Evolutionary conservation across 2,797 vertebrate species (phyloP).

Genomic region (Eutrigla gurnardus): DNA sequence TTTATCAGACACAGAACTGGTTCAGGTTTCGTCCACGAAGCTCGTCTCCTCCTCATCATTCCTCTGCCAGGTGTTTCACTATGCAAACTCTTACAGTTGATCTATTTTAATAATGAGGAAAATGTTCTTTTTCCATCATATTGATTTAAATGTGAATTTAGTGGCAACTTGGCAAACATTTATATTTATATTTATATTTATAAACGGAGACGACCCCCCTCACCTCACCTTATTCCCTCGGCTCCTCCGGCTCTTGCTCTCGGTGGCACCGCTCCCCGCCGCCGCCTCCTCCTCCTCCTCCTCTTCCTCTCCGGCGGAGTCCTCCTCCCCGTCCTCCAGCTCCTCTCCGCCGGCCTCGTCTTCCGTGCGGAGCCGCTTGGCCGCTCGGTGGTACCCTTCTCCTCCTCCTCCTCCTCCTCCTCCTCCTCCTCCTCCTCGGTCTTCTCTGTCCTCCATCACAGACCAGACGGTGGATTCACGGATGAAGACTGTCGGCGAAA

Average conservation of each 20-base stretch:
- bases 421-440: conserved; percentile 18
- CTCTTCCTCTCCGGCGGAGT: conserved; percentile 34
- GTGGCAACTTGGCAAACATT: not conserved
- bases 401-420: conserved; percentile 62
- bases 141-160: not conserved
- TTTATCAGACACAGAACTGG: not conserved
- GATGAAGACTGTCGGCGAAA: not conserved
- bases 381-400: conserved; percentile 38
- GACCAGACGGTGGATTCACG: not conserved
- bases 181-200: not conserved
- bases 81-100: not conserved
- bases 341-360: conserved; percentile 29
- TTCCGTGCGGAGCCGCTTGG: conserved; percentile 55
- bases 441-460: conserved; percentile 69
- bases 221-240: conserved; percentile 54
- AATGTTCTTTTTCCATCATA: too few species aligned
- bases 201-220: not conserved
- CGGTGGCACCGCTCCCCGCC: conserved; percentile 18
- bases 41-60: too few species aligned
- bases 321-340: conserved; percentile 51
- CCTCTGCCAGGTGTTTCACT: not conserved
- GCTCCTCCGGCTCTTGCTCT: conserved; percentile 15
- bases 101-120: not conserved
- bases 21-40: not conserved
- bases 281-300: conserved; percentile 5